Base-by-base conservation (phyloP, 2,797 vertebrate species). In the Pseudomugil gertrudae region DNA sequence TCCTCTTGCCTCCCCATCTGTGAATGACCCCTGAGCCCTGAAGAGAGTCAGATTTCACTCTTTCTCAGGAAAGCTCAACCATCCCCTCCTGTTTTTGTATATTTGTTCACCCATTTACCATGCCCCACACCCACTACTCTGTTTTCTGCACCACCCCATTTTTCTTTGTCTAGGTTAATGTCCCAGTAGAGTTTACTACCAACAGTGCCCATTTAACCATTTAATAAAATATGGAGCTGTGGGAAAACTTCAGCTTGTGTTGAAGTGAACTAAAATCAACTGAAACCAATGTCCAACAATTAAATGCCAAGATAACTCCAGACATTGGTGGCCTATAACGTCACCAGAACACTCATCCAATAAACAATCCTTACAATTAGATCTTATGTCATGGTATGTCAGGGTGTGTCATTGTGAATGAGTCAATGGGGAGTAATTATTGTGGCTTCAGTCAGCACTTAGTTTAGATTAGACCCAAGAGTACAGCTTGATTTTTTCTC, bases 41-140 rank as follows among this genome's bases (percentile, higher is more conserved):
- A 68, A 61, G 74, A 78, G 90, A 84, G 85, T 90, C 81, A 5
- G 66, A 67, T 91, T 90, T 87, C 89, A 58, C 30, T 69, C 7
- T 27, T 71, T 87, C 79, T 77, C 72, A 61, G 67, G 74, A 76
- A 89, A 87, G 55, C 83, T 69, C 72, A 87, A 69, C 80, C 81
- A 13, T 54, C 63, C 48, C 57, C 67, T 76, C 57, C 24, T 63
- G 32, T 32, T 68, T 66, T 72, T 70, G 73, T 82, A 74, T 23
- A 23, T 83, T 87, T 85, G 75, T 74, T 80, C 76, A 61, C 69
- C 74, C 76, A 66, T 79, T 84, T 81, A 79, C 66, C 30, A 73
- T 64, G 48, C 63, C 66, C 63, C 69, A 76, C 69, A 79, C 79
- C 72, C 78, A 72, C 77, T 26, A 36, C 80, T 84, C 51, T 76